Evolutionary conservation across 2,113 vertebrate species (phyloP).

Genomic region (Nesoenas mayeri): DNA sequence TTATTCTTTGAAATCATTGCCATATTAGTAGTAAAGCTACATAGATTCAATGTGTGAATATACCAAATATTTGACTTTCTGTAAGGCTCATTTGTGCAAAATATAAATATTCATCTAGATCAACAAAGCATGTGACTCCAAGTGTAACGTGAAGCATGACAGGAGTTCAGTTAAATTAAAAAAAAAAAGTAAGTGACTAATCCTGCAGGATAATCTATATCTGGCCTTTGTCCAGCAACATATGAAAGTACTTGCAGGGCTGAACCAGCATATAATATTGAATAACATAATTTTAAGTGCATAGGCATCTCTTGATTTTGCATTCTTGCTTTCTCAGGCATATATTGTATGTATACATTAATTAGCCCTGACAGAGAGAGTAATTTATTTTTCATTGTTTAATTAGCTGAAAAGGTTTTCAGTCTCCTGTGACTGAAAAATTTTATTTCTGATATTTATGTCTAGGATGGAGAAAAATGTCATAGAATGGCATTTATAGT

Average conservation of each 20-base stretch:
- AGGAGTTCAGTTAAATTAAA: neutral
- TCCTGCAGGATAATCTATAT: neutral
- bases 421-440: neutral
- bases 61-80: neutral
- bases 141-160: neutral
- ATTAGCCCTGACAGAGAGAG: neutral
- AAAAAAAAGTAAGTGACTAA: neutral
- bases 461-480: neutral
- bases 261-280: neutral
- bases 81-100: neutral
- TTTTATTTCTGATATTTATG: neutral
- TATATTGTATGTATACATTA: neutral
- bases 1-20: neutral
- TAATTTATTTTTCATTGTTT: neutral
- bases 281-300: neutral
- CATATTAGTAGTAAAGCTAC: neutral
- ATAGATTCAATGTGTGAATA: neutral
- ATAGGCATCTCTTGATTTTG: neutral
- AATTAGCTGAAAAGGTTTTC: neutral
- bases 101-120: neutral
- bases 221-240: neutral
- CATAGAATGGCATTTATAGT: neutral
- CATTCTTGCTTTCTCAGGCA: neutral
- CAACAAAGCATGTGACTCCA: neutral
- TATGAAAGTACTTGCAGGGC: neutral